Evolutionary conservation across 1,140 invertebrate genomes (phyloP).

Genomic region (Sarcophaga bullata): DNA sequence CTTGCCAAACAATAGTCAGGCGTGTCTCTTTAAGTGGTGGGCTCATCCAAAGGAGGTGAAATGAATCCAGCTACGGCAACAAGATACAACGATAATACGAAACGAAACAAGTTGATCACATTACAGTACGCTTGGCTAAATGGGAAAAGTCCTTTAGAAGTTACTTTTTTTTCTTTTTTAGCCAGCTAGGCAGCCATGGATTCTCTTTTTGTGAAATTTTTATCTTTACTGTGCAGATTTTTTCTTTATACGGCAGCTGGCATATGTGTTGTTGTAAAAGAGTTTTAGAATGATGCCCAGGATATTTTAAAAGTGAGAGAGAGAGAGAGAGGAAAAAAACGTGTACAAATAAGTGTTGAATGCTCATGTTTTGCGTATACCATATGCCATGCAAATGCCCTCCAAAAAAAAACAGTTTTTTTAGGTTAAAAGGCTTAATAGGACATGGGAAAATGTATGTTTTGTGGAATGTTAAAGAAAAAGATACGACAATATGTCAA

Average conservation of each 20-base stretch:
- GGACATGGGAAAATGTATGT: not conserved
- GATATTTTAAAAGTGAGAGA: not conserved
- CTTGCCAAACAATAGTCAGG: not conserved
- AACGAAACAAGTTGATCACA: conserved; percentile 21
- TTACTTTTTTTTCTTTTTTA: too few relatives aligned
- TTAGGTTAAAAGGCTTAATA: not conserved
- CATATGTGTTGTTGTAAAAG: not conserved
- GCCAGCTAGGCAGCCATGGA: too few relatives aligned
- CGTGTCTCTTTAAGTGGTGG: conserved; percentile 23
- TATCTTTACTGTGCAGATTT: not conserved
- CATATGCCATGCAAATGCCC: too few relatives aligned
- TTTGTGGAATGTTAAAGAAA: conserved; percentile 8
- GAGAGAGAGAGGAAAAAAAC: too few relatives aligned
- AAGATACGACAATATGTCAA: too few relatives aligned
- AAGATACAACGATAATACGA: not conserved
- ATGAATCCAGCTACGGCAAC: not conserved
- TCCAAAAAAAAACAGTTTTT: too few relatives aligned
- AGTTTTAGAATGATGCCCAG: not conserved
- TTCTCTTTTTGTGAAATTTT: not conserved
- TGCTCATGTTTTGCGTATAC: too few relatives aligned
- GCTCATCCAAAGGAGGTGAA: not conserved
- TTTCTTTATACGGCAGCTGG: not conserved
- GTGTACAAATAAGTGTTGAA: too few relatives aligned
- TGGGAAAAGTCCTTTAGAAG: conserved; percentile 14
- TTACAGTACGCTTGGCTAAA: conserved; percentile 21